A percentile compares a stretch with the other conserved stretches of the same genome.
These are phyloP conservation scores for Haliaeetus leucogaster DNA, from an alignment of 2,113 vertebrate species.

Conservation along the genomic window DNA sequence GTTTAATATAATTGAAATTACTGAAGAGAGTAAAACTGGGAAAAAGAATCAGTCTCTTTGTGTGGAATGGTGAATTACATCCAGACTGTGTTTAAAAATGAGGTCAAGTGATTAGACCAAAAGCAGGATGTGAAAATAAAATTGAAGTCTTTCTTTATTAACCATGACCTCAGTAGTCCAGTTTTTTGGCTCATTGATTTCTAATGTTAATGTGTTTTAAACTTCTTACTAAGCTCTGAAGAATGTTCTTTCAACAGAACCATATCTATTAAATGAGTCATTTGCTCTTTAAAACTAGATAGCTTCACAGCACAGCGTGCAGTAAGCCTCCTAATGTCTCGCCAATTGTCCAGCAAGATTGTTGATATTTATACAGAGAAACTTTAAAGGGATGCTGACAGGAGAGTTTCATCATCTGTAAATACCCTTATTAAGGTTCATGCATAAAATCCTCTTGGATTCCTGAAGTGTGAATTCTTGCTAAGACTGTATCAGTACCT, in stretches of 20 bases:
- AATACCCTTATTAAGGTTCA: conserved; percentile 25
- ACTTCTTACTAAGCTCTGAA: conserved; percentile 46
- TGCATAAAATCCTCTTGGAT: conserved; percentile 17
- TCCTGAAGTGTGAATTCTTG: not conserved
- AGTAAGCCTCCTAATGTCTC: not conserved
- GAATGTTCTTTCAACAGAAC: conserved; percentile 52
- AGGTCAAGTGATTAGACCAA: conserved; percentile 33
- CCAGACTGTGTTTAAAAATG: conserved; percentile 22
- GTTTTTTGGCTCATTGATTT: conserved; percentile 59
- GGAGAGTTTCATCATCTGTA: conserved; percentile 11
- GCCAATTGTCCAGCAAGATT: conserved; percentile 14
- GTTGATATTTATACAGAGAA: conserved; percentile 39
- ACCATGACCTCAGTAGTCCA: conserved; percentile 32
- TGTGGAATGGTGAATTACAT: conserved; percentile 12
- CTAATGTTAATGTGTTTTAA: conserved; percentile 55
- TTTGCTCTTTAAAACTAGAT: conserved; percentile 51
- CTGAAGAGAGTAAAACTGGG: not conserved
- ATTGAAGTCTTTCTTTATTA: conserved; percentile 42
- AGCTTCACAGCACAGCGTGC: conserved; percentile 21
- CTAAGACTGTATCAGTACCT: not conserved
- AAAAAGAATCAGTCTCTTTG: not conserved
- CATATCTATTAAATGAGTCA: conserved; percentile 55
- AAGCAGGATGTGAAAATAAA: conserved; percentile 53
- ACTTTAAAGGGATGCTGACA: conserved; percentile 33
- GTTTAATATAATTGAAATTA: not conserved